Percentiles rank a stretch among this genome's conserved stretches.
Evolutionary conservation across 2,888 invertebrate genomes (phyloP).

Genomic region (Spialia ferax): DNA sequence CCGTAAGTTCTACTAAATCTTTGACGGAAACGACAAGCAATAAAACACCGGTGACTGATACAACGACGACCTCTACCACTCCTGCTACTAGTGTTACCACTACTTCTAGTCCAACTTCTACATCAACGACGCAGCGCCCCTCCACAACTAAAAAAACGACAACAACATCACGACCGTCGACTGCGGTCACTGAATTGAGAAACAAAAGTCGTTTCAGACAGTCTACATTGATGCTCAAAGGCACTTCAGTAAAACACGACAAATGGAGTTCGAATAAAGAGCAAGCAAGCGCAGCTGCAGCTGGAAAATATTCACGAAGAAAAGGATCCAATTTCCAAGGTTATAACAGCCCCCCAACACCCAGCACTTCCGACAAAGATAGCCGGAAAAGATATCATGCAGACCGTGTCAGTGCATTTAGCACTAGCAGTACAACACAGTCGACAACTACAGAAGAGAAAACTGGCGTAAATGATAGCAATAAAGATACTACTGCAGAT

Average conservation of each 20-base stretch:
- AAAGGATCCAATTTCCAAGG: slow-evolving; percentile 80
- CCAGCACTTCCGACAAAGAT: slow-evolving; percentile 54
- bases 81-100: slow-evolving; percentile 48
- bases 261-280: slow-evolving; percentile 66
- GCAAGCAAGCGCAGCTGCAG: slow-evolving; percentile 47
- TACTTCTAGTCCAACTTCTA: slow-evolving; percentile 41
- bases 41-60: slow-evolving; percentile 46
- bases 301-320: slow-evolving; percentile 57
- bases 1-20: slow-evolving; percentile 56
- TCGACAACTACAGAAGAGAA: slow-evolving; percentile 44
- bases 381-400: slow-evolving; percentile 56
- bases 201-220: slow-evolving; percentile 74
- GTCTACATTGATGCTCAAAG: slow-evolving; percentile 74
- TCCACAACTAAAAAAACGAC: slow-evolving; percentile 51
- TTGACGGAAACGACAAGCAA: slow-evolving; percentile 53
- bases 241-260: slow-evolving; percentile 80
- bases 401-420: slow-evolving; percentile 51
- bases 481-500: slow-evolving; percentile 25
- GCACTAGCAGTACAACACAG: slow-evolving; percentile 49
- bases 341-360: slow-evolving; percentile 62
- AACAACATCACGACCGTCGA: slow-evolving; percentile 45
- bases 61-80: slow-evolving; percentile 52
- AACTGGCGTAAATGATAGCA: slow-evolving; percentile 24
- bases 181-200: slow-evolving; percentile 55
- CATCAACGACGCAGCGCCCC: slow-evolving; percentile 51